phyloP scores from a whole-genome alignment of 2,888 invertebrate species.

The Drosophila subquinaria region DNA sequence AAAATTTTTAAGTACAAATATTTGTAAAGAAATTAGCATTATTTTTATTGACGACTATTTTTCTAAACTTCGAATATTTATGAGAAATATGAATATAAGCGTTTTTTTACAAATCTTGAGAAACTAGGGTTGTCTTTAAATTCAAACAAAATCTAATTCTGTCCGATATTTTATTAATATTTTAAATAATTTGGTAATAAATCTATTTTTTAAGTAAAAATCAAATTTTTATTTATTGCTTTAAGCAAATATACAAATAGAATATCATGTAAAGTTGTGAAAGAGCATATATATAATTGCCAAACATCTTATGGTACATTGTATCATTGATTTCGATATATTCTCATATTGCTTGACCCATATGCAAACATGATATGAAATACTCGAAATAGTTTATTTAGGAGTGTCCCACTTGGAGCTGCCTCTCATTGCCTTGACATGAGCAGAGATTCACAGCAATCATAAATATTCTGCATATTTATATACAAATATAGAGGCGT shows the following conservation, averaged over 20 bases:
- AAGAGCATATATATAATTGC: not conserved
- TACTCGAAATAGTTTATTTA: conserved; percentile 11
- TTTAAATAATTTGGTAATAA: not conserved
- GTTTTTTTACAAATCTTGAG: no score
- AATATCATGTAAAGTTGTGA: not conserved
- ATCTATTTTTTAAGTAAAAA: not conserved
- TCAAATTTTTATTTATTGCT: not conserved
- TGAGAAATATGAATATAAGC: no score
- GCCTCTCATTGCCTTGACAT: conserved; percentile 4
- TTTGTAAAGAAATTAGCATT: no score
- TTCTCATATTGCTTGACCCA: conserved; percentile 23
- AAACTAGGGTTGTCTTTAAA: no score
- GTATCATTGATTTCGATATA: conserved; percentile 27
- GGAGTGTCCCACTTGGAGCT: conserved; percentile 34
- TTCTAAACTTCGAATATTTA: no score
- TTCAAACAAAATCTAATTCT: not conserved
- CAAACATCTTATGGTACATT: conserved; percentile 13
- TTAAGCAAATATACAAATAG: not conserved
- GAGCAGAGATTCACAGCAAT: conserved; percentile 10
- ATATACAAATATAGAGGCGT: conserved; percentile 14
- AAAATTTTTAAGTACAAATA: no score
- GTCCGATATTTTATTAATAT: not conserved
- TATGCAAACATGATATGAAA: conserved; percentile 26
- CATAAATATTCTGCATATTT: conserved; percentile 45
- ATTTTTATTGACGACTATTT: no score